Evolutionary conservation across 1,140 invertebrate species (phyloP).

Genomic region (Papilio helenus): DNA sequence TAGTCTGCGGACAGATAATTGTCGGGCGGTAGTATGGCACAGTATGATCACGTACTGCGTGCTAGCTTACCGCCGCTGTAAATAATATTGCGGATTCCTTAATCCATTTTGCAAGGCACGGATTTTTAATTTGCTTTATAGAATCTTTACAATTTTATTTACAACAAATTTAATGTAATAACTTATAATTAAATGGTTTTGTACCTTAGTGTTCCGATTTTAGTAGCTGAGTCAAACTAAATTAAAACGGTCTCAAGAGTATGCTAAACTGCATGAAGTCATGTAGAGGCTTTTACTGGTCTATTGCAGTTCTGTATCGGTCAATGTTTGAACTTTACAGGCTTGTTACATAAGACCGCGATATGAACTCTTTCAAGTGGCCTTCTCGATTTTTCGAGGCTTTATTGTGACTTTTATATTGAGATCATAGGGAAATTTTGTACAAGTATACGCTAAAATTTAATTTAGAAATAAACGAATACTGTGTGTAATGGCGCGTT

Average conservation of each 20-base stretch:
- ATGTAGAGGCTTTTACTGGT: conserved; percentile 1
- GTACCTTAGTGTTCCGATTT: background rate
- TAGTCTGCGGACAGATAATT: conserved; percentile 35
- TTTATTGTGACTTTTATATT: background rate
- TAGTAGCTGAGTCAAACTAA: background rate
- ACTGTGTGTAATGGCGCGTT: background rate
- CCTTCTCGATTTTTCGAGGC: background rate
- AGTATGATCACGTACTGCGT: conserved; percentile 35
- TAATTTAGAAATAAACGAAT: background rate
- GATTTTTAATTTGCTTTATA: conserved; percentile 36
- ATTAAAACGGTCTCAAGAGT: conserved; percentile 6
- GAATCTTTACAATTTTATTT: conserved; percentile 15
- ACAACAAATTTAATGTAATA: background rate
- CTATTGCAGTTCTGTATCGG: conserved; percentile 14
- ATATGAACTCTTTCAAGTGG: conserved; percentile 22
- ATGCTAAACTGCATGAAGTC: conserved; percentile 1
- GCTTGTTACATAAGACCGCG: conserved; percentile 35
- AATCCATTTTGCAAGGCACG: conserved; percentile 29
- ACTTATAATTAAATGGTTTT: too few relatives aligned
- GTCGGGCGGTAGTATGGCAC: conserved; percentile 9
- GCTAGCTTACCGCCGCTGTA: conserved; percentile 34
- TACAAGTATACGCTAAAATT: background rate
- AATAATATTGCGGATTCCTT: conserved; percentile 37
- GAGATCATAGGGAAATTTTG: background rate
- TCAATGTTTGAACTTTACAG: conserved; percentile 20